These are phyloP conservation scores for Myzus persicae DNA, from an alignment of 1,140 invertebrate species.

Conservation along the genomic window DNA sequence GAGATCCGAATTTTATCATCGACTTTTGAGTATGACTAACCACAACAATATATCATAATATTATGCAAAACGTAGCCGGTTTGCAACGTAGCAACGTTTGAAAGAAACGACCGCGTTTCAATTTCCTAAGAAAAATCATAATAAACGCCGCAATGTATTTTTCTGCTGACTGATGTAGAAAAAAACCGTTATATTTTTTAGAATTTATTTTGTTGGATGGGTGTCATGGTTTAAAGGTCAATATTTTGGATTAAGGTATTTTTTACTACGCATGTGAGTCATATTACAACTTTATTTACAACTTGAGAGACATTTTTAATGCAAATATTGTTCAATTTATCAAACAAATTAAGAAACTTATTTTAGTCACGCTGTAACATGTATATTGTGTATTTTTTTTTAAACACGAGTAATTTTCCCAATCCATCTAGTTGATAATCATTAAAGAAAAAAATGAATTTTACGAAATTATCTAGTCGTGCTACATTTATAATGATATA, in stretches of 20 bases:
- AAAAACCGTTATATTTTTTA: neutral
- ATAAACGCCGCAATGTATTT: neutral
- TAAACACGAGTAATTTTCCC: neutral
- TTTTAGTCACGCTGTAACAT: neutral
- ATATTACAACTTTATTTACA: neutral
- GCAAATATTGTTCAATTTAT: too few relatives aligned
- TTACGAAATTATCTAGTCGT: neutral
- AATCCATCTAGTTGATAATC: too few relatives aligned
- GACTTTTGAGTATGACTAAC: neutral
- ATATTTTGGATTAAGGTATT: too few relatives aligned
- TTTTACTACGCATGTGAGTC: neutral
- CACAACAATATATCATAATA: neutral
- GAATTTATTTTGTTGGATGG: neutral
- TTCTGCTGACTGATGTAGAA: neutral
- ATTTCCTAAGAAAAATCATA: neutral
- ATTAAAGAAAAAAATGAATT: neutral
- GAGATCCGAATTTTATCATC: neutral
- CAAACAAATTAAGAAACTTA: neutral
- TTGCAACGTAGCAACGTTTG: too few relatives aligned
- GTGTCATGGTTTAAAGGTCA: too few relatives aligned
- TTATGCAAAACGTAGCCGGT: neutral
- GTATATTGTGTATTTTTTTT: neutral
- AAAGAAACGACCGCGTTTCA: neutral
- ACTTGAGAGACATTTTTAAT: neutral
- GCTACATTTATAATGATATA: neutral